Conservation (phyloP, 2,797 vertebrate genomes). For the Tadarida brasiliensis region DNA sequence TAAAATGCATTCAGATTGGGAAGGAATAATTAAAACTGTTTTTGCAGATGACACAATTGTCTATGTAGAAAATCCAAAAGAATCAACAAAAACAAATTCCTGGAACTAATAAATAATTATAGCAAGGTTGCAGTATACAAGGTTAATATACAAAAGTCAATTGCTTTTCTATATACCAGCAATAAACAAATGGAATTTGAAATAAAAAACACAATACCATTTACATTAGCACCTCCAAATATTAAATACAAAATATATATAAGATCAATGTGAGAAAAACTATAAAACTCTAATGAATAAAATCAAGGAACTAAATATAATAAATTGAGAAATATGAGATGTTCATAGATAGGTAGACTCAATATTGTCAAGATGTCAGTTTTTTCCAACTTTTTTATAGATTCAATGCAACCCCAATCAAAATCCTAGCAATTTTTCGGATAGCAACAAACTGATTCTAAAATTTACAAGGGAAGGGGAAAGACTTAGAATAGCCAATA, state of each 20-base stretch:
- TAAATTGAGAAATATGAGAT: background rate
- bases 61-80: too few relatives aligned
- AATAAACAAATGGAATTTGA: background rate
- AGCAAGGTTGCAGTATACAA: background rate
- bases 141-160: background rate
- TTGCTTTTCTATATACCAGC: background rate
- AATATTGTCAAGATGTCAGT: background rate
- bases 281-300: background rate
- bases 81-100: too few relatives aligned
- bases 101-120: background rate
- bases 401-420: background rate
- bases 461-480: background rate
- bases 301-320: constrained; percentile 30
- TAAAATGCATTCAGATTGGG: background rate
- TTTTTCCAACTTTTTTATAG: background rate
- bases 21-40: too few relatives aligned
- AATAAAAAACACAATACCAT: background rate
- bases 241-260: background rate
- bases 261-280: background rate
- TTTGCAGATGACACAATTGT: too few relatives aligned
- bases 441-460: background rate
- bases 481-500: background rate
- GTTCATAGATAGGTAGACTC: background rate
- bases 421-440: background rate
- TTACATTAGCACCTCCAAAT: background rate